These are phyloP conservation scores for Amia ocellicauda DNA, from an alignment of 2,113 vertebrate species.

Conservation along the genomic window DNA sequence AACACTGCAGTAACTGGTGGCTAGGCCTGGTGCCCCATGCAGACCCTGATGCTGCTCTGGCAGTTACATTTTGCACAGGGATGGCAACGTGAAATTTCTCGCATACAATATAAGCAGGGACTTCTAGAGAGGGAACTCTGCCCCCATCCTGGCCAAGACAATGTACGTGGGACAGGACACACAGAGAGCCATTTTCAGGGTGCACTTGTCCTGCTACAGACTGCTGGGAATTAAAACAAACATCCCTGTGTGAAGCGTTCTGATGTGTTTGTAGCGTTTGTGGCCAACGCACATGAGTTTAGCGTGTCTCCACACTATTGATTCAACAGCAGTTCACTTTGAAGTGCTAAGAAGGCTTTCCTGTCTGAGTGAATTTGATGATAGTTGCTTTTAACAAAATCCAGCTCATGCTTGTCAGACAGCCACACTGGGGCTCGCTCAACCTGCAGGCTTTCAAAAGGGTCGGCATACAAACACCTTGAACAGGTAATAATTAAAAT, in stretches of 20 bases:
- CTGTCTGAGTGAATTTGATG: not conserved
- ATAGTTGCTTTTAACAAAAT: not conserved
- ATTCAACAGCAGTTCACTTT: not conserved
- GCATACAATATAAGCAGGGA: too few relatives aligned
- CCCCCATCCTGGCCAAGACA: not conserved
- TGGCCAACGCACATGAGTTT: not conserved
- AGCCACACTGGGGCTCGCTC: too few relatives aligned
- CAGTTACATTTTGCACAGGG: too few relatives aligned
- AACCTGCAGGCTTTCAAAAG: too few relatives aligned
- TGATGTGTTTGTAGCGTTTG: not conserved
- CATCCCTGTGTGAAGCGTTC: not conserved
- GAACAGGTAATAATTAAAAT: too few relatives aligned
- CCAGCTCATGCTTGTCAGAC: too few relatives aligned
- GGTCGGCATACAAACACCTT: too few relatives aligned
- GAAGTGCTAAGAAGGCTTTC: not conserved
- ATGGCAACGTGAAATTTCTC: too few relatives aligned
- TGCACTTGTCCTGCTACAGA: not conserved
- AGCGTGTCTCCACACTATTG: not conserved
- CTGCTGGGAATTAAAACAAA: slow-evolving; percentile 4
- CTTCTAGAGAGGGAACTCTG: too few relatives aligned
- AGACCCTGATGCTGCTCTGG: too few relatives aligned
- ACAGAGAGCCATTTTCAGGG: not conserved
- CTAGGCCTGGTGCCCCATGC: too few relatives aligned
- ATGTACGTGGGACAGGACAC: slow-evolving; percentile 2
- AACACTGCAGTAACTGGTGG: too few relatives aligned